Conservation (phyloP, 2,113 vertebrate species). For the Pao palembangensis region DNA sequence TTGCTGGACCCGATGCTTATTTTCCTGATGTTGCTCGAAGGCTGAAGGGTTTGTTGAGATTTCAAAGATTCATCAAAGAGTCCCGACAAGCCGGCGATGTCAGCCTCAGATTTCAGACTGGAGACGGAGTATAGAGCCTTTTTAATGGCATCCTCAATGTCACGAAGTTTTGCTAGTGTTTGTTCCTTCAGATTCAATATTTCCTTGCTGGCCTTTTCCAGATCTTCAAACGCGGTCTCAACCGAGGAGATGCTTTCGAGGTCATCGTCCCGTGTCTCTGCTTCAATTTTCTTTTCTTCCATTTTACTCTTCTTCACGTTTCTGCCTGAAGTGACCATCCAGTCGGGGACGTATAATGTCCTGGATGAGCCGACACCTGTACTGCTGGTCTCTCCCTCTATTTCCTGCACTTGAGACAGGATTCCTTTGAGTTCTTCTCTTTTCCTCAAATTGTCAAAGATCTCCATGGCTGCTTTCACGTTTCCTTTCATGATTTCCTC, state of each 20-base stretch:
- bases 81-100: slow-evolving; percentile 80
- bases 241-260: slow-evolving; percentile 79
- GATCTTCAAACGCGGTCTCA: slow-evolving; percentile 85
- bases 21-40: slow-evolving; percentile 77
- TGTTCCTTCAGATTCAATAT: slow-evolving; percentile 90
- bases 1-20: slow-evolving; percentile 82
- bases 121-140: slow-evolving; percentile 92
- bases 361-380: slow-evolving; percentile 75
- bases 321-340: slow-evolving; percentile 64
- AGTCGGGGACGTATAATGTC: slow-evolving; percentile 81
- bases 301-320: slow-evolving; percentile 39
- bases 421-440: slow-evolving; percentile 87
- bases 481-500: slow-evolving; percentile 90
- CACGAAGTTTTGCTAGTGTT: slow-evolving; percentile 85
- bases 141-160: slow-evolving; percentile 89
- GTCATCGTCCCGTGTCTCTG: slow-evolving; percentile 68
- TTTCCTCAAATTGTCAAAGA: slow-evolving; percentile 82
- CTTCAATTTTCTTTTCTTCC: slow-evolving; percentile 56
- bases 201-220: slow-evolving; percentile 87
- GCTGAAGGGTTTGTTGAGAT: slow-evolving; percentile 60
- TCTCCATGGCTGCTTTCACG: slow-evolving; percentile 80
- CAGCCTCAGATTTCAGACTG: slow-evolving; percentile 87
- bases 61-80: slow-evolving; percentile 85
- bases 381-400: slow-evolving; percentile 79
- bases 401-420: slow-evolving; percentile 80